Percentiles rank a stretch among this genome's conserved stretches.
Conservation (phyloP, 2,888 invertebrate genomes). For the Scrobipalpa atriplicella region DNA sequence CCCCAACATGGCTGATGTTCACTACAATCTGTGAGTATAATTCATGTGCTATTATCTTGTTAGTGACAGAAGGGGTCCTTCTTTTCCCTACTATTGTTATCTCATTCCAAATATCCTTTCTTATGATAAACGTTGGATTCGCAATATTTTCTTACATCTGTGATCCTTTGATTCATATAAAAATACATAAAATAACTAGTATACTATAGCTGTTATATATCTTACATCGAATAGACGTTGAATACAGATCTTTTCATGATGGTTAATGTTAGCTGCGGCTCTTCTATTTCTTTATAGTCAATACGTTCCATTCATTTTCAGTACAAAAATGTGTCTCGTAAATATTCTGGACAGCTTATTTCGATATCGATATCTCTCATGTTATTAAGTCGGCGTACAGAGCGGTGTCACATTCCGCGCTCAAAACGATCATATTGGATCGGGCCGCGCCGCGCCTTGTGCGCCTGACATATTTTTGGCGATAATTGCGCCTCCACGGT, state of each 20-base stretch:
- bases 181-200: too few species aligned
- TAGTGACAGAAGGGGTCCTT: neutral
- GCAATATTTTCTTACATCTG: too few species aligned
- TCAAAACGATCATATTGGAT: constrained; percentile 20
- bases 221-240: too few species aligned
- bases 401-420: constrained; percentile 20
- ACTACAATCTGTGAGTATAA: constrained; percentile 97
- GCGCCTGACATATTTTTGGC: constrained; percentile 27
- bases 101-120: too few species aligned
- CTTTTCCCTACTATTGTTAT: too few species aligned
- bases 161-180: too few species aligned
- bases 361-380: neutral
- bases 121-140: too few species aligned
- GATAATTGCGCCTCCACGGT: constrained; percentile 24
- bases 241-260: too few species aligned
- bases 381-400: constrained; percentile 13
- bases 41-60: neutral
- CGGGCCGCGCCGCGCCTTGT: constrained; percentile 20
- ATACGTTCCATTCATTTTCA: neutral
- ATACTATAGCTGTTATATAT: too few species aligned
- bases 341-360: neutral
- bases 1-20: constrained; percentile 99
- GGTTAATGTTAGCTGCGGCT: too few species aligned
- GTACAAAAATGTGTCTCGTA: neutral
- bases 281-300: too few species aligned